Evolutionary conservation across 2,113 vertebrate species (phyloP).

Genomic region (Typhlomys cinereus): DNA sequence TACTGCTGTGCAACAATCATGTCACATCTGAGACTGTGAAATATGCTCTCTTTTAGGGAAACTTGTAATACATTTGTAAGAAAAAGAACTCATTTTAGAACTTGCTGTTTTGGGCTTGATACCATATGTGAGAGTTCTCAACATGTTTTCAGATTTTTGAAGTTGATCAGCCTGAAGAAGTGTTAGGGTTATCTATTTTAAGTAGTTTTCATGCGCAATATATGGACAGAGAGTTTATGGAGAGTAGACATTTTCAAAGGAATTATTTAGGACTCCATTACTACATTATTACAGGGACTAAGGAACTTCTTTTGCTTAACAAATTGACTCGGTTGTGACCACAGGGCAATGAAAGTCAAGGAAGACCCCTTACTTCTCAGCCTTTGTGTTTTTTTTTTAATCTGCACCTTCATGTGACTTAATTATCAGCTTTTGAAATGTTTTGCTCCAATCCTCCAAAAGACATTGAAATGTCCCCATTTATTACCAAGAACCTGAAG

Average conservation of each 20-base stretch:
- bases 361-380: not conserved
- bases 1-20: not conserved
- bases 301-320: not conserved
- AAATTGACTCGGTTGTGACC: not conserved
- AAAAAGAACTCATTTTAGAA: slow-evolving; percentile 52
- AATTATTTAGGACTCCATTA: not conserved
- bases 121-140: not conserved
- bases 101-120: slow-evolving; percentile 17
- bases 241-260: not conserved
- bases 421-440: not conserved
- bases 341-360: not conserved
- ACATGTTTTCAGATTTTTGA: slow-evolving; percentile 32
- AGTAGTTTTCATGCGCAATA: slow-evolving; percentile 16
- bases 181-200: not conserved
- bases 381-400: not conserved
- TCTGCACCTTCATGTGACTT: not conserved
- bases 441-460: not conserved
- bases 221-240: not conserved
- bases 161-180: not conserved
- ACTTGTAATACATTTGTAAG: not conserved
- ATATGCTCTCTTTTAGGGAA: slow-evolving; percentile 51
- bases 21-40: slow-evolving; percentile 1
- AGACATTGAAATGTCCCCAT: not conserved
- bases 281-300: not conserved
- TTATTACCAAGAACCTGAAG: not conserved